Percentiles rank a stretch among this genome's conserved stretches.
These are phyloP conservation scores for Clarias magur DNA, from an alignment of 2,113 vertebrate genomes.

Conservation along the genomic window DNA sequence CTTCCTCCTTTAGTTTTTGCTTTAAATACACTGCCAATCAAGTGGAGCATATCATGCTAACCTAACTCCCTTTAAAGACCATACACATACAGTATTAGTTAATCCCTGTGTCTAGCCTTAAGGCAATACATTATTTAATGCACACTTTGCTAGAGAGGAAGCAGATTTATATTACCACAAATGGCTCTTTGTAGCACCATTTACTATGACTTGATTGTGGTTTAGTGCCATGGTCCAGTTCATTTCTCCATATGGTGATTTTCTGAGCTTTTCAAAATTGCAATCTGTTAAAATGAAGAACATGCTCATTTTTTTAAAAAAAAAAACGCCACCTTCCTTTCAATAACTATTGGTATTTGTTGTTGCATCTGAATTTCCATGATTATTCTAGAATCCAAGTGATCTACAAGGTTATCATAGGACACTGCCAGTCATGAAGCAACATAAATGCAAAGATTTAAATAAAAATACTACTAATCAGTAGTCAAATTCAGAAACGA, in stretches of 20 bases:
- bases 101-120: conserved; percentile 31
- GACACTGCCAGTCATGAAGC: neutral
- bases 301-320: neutral
- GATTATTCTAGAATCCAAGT: neutral
- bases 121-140: conserved; percentile 50
- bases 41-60: conserved; percentile 35
- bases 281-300: conserved; percentile 18
- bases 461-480: neutral
- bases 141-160: conserved; percentile 2
- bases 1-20: neutral
- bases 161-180: conserved; percentile 36
- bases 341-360: neutral
- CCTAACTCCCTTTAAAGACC: conserved; percentile 36
- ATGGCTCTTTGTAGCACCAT: conserved; percentile 38
- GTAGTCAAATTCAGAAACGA: neutral
- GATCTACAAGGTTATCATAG: neutral
- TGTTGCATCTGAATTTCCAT: neutral
- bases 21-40: conserved; percentile 19
- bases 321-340: too few relatives aligned
- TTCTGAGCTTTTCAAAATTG: conserved; percentile 7
- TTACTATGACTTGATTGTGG: conserved; percentile 3
- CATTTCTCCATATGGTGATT: conserved; percentile 10
- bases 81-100: conserved; percentile 33
- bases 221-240: conserved; percentile 22
- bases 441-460: neutral